Conservation (phyloP, 2,888 invertebrate species). For the Onthophagus sagittarius region DNA sequence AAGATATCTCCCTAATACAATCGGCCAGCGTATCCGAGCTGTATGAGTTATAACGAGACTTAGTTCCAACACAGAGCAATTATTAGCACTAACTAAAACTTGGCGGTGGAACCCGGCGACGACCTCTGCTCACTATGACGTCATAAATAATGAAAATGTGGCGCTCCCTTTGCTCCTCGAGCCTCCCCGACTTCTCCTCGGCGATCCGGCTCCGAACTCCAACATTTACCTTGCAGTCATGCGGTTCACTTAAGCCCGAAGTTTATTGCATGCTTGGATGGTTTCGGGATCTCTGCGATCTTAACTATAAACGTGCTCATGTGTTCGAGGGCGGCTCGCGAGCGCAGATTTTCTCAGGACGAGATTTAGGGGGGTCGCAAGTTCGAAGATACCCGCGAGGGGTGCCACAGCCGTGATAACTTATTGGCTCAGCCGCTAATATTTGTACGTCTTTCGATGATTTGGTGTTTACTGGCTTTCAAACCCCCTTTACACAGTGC, state of each 20-base stretch:
- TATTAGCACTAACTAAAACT: conserved; percentile 42
- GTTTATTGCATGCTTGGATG: conserved; percentile 47
- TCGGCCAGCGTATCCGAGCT: conserved; percentile 35
- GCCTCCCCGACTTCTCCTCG: conserved; percentile 25
- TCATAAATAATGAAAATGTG: conserved; percentile 42
- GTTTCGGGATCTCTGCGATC: conserved; percentile 42
- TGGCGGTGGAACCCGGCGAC: conserved; percentile 37
- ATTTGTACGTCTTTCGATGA: conserved; percentile 44
- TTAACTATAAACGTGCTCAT: conserved; percentile 45
- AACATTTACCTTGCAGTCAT: conserved; percentile 47
- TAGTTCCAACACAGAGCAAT: conserved; percentile 37
- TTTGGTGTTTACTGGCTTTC: conserved; percentile 36
- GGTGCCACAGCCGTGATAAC: conserved; percentile 37
- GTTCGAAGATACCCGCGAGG: conserved; percentile 38
- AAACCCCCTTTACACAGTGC: background rate
- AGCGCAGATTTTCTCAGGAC: conserved; percentile 44
- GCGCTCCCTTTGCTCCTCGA: conserved; percentile 29
- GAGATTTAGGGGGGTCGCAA: conserved; percentile 46
- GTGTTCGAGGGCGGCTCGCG: conserved; percentile 36
- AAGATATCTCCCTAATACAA: conserved; percentile 39
- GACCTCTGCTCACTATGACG: conserved; percentile 41
- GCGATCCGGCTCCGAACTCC: conserved; percentile 29
- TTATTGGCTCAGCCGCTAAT: conserved; percentile 45
- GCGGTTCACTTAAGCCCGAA: conserved; percentile 48
- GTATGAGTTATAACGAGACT: conserved; percentile 37